Percentiles rank a stretch among this genome's conserved stretches.
phyloP scores from a whole-genome alignment of 2,888 invertebrate genomes.

The Tetragonula carbonaria region DNA sequence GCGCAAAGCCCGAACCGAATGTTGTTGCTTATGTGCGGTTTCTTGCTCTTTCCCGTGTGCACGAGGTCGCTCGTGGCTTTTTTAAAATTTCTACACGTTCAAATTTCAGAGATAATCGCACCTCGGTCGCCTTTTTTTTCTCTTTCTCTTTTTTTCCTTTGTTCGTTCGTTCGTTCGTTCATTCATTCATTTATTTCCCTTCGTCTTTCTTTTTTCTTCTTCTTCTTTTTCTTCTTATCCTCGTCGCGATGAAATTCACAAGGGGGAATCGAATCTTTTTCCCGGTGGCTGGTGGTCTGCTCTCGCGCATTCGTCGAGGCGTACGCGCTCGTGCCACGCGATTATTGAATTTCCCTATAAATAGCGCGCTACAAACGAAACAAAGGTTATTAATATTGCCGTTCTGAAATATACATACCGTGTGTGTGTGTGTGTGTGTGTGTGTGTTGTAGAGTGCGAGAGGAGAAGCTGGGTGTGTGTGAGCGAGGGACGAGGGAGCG shows the following conservation, averaged over 20 bases:
- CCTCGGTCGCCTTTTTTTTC: not conserved
- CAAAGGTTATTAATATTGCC: slow-evolving; percentile 29
- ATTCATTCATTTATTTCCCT: too few relatives aligned
- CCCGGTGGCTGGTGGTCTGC: not conserved
- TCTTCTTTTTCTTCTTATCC: not conserved
- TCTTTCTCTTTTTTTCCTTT: too few relatives aligned
- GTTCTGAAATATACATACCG: not conserved
- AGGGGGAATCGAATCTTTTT: not conserved
- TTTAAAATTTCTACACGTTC: not conserved
- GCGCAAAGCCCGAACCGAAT: not conserved
- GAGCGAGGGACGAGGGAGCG: too few relatives aligned
- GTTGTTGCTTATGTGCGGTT: slow-evolving; percentile 47
- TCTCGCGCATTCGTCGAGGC: not conserved
- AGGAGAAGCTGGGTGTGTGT: not conserved
- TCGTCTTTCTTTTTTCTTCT: too few relatives aligned
- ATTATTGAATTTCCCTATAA: slow-evolving; percentile 41
- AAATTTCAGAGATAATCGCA: not conserved
- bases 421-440: not conserved
- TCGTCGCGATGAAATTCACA: slow-evolving; percentile 17
- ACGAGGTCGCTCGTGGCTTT: slow-evolving; percentile 1
- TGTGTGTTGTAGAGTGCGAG: not conserved
- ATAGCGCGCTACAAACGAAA: slow-evolving; percentile 24
- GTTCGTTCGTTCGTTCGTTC: too few relatives aligned
- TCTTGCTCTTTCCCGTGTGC: slow-evolving; percentile 9
- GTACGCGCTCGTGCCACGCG: slow-evolving; percentile 9